Base-by-base conservation (phyloP, 2,888 invertebrate species). In the Agrotis ipsilon region DNA sequence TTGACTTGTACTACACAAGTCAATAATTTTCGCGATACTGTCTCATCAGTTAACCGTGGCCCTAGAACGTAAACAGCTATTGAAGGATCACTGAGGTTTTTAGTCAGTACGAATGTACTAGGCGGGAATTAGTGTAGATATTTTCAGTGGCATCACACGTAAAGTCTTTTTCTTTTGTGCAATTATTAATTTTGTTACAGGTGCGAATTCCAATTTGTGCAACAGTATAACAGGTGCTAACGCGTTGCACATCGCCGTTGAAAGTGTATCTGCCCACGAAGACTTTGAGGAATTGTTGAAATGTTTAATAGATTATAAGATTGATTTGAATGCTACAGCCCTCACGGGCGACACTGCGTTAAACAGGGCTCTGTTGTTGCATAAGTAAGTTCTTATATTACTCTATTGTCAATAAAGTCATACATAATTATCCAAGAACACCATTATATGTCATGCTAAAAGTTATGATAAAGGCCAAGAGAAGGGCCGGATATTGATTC, bases 161-260 rank as follows among this genome's bases (percentile, higher is more conserved):
- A n/a, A 27, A 4, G 27, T 39, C 39, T 39, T 11, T 32, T 39
- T 39, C 11, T 9, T 9, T 39, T 39, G 39, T 39, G 1, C 39
- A 39, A 39, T 39, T 39, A 39, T 11, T 39, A 39, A 39, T 39
- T 55, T 13, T 32, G 71, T 93, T 92, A 46, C 90, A 97, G 97
- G 97, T 84, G 97, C 97, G 32, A 94, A 96, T 83, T 94, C 95
- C 5, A 97, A 97, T 85, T 92, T 94, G 1, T 92, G 92, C 68
- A 96, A 96, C 83, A 96, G 93, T 77, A 92, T 96, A 80, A 96
- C 96, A 5, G 97, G 97, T 16, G 93, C 94, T n/a, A 96, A 92
- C 65, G 97, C 97, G 0, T 90, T 97, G n/a, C 97, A 97, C 83
- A 94, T 97, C 68, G 97, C 97, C 57, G 97, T 97, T 3, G 97